Percentiles rank a stretch among this genome's conserved stretches.
These are phyloP conservation scores for Meloidogyne chitwoodi DNA, from an alignment of 1,140 invertebrate species.

Conservation along the genomic window DNA sequence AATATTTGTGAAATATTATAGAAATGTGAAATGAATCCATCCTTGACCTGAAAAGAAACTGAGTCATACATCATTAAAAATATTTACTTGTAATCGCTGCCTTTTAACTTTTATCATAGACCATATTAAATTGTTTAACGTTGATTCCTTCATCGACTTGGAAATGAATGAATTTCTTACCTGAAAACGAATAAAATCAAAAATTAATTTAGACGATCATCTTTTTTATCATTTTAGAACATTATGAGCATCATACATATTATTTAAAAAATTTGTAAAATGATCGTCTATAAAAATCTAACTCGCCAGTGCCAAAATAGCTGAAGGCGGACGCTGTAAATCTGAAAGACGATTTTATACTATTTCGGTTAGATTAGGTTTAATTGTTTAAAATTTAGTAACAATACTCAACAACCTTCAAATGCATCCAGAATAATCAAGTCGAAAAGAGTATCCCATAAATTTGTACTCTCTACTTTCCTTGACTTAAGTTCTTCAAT, in stretches of 20 bases:
- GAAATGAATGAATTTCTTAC: conserved; percentile 36
- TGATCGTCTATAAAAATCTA: neutral
- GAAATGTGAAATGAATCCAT: conserved; percentile 45
- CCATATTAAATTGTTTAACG: conserved; percentile 47
- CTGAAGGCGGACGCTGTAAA: conserved; percentile 42
- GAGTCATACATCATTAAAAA: neutral
- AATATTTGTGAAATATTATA: conserved; percentile 48
- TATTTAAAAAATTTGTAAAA: neutral
- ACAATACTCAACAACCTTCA: conserved; percentile 13
- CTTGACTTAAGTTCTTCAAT: conserved; percentile 24
- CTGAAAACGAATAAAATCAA: neutral
- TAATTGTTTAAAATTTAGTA: neutral
- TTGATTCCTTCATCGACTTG: conserved; percentile 40
- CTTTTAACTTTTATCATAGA: conserved; percentile 39
- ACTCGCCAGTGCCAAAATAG: conserved; percentile 27
- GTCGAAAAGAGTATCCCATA: conserved; percentile 48
- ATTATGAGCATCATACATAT: neutral
- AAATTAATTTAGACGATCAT: too few species aligned
- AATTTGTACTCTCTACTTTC: conserved; percentile 39
- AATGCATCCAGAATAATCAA: conserved; percentile 44
- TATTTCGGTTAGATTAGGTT: neutral
- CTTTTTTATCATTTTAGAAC: neutral
- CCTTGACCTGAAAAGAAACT: conserved; percentile 24
- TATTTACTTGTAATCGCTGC: conserved; percentile 16
- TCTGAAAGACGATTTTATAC: conserved; percentile 14